These are phyloP conservation scores for Pocillopora verrucosa DNA, from an alignment of 64 coral and sea anemone species.

Conservation along the genomic window DNA sequence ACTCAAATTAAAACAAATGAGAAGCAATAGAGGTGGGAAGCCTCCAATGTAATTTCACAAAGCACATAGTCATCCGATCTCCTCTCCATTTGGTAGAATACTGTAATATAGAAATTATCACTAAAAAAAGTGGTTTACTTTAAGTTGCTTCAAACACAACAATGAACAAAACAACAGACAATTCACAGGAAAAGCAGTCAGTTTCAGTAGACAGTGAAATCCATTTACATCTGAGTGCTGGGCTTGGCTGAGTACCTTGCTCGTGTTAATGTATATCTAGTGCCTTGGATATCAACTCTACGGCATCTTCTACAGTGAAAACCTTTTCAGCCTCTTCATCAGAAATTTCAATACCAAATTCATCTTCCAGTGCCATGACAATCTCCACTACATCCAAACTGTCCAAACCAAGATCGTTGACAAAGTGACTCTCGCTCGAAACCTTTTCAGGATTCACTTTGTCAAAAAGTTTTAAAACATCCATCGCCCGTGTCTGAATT, in stretches of 20 bases:
- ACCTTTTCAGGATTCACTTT: conserved; percentile 97
- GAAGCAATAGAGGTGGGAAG: too few species aligned
- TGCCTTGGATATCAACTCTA: conserved; percentile 87
- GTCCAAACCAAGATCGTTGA: conserved; percentile 96
- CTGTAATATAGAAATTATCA: too few species aligned
- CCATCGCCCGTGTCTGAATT: conserved; percentile 78
- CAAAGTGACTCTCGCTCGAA: conserved; percentile 87
- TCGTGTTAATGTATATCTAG: conserved; percentile 75
- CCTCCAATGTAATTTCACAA: too few species aligned
- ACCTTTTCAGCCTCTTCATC: conserved; percentile 99
- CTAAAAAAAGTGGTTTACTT: too few species aligned
- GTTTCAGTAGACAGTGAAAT: too few species aligned
- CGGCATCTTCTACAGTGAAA: conserved; percentile 84
- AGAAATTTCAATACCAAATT: conserved; percentile 99
- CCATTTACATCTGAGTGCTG: too few species aligned
- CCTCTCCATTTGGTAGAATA: too few species aligned
- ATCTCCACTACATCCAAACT: conserved; percentile 99
- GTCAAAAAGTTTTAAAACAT: conserved; percentile 97
- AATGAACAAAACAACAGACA: too few species aligned
- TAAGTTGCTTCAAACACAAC: too few species aligned
- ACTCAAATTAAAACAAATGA: too few species aligned
- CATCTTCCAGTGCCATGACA: conserved; percentile 98
- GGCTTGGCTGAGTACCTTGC: background rate
- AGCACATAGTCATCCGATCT: too few species aligned
- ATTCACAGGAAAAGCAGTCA: too few species aligned